Percentiles rank a stretch among this genome's conserved stretches.
Conservation (phyloP, 1,140 invertebrate species). For the Drosophila kikkawai region DNA sequence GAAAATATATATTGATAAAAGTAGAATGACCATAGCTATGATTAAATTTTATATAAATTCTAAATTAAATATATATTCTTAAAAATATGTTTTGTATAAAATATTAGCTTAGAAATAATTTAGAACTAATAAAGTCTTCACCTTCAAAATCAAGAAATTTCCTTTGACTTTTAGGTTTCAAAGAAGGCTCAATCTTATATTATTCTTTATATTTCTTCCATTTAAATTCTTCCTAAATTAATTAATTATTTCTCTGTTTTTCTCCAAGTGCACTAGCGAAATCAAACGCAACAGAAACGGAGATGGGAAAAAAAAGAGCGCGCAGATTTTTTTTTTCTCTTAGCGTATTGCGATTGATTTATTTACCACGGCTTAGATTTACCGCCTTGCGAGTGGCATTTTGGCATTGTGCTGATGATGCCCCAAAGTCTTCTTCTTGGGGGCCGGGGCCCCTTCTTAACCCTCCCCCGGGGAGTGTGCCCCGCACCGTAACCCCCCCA, state of each 20-base stretch:
- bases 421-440: conserved; percentile 38
- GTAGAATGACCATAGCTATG: too few species aligned
- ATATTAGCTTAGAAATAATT: neutral
- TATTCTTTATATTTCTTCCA: neutral
- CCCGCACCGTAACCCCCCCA: conserved; percentile 28
- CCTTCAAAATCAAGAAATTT: neutral
- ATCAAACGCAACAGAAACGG: conserved; percentile 67
- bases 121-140: neutral
- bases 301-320: conserved; percentile 48
- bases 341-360: conserved; percentile 77
- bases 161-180: too few species aligned
- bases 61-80: neutral
- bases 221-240: neutral
- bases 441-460: conserved; percentile 12
- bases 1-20: neutral
- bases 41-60: neutral
- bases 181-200: too few species aligned
- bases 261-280: conserved; percentile 29
- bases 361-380: conserved; percentile 83
- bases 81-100: neutral
- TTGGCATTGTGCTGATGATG: conserved; percentile 81
- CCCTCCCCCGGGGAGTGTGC: conserved; percentile 5
- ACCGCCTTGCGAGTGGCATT: conserved; percentile 80
- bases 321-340: conserved; percentile 54
- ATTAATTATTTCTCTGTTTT: neutral